Conservation (phyloP, 2,888 invertebrate genomes). For the Eudemis profundana region DNA sequence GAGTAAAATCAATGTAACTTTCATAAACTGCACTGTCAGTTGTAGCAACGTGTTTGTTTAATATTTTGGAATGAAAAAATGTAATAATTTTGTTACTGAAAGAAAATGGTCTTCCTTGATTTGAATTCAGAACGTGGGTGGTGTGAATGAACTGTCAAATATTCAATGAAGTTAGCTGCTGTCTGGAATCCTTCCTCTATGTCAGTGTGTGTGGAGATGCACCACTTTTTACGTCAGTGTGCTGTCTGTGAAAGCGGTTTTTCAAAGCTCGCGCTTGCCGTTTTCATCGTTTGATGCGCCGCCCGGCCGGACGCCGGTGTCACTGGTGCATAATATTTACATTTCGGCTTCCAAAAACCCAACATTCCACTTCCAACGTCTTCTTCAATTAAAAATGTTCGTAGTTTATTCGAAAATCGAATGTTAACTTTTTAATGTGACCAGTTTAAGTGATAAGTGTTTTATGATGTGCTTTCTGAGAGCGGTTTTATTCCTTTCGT, state of each 20-base stretch:
- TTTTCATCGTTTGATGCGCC: conserved; percentile 56
- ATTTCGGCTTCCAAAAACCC: conserved; percentile 52
- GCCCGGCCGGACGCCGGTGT: conserved; percentile 54
- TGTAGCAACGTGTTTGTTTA: neutral
- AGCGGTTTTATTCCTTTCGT: conserved; percentile 64
- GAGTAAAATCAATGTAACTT: neutral
- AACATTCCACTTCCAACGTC: conserved; percentile 58
- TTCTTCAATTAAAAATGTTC: conserved; percentile 62
- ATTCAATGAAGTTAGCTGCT: conserved; percentile 74
- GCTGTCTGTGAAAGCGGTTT: conserved; percentile 65
- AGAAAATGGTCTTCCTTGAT: conserved; percentile 2
- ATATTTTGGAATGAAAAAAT: neutral
- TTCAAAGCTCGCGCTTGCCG: conserved; percentile 55
- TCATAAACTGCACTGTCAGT: neutral
- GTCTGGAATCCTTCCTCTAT: conserved; percentile 61
- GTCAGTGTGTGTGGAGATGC: conserved; percentile 57
- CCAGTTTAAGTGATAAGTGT: conserved; percentile 61
- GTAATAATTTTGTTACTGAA: neutral
- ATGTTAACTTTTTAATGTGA: conserved; percentile 48
- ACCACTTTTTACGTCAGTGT: conserved; percentile 59
- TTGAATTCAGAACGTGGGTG: conserved; percentile 55
- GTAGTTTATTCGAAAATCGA: conserved; percentile 50
- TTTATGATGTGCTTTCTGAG: conserved; percentile 71
- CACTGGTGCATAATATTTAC: conserved; percentile 57
- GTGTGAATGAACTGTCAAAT: conserved; percentile 82